Evolutionary conservation across 1,140 invertebrate species (phyloP).

Genomic region (Rhyzopertha dominica): DNA sequence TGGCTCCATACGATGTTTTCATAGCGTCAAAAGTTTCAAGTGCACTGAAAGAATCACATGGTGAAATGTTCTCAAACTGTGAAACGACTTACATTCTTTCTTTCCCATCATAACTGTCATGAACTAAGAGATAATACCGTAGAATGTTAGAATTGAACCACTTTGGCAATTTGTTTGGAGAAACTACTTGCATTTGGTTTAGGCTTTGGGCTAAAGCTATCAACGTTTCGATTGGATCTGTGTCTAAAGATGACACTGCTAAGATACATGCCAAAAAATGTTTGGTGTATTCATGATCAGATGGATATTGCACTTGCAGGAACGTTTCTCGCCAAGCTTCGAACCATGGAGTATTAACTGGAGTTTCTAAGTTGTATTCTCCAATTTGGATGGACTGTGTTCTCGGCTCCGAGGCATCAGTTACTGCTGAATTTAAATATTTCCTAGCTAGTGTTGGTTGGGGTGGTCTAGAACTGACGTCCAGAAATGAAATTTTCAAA

Average conservation of each 20-base stretch:
- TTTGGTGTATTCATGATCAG: constrained; percentile 93
- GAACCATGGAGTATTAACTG: constrained; percentile 86
- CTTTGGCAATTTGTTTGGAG: constrained; percentile 74
- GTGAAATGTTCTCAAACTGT: constrained; percentile 20
- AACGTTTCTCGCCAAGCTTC: constrained; percentile 93
- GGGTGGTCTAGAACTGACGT: constrained; percentile 75
- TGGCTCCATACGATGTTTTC: constrained; percentile 77
- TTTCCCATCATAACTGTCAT: constrained; percentile 57
- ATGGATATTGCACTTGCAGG: constrained; percentile 80
- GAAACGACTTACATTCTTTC: constrained; percentile 17
- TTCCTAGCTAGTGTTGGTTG: constrained; percentile 78
- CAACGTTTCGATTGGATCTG: constrained; percentile 74
- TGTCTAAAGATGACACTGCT: constrained; percentile 76
- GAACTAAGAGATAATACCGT: constrained; percentile 85
- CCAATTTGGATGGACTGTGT: constrained; percentile 51
- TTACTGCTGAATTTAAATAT: constrained; percentile 82
- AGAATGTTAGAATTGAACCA: constrained; percentile 86
- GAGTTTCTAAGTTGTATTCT: constrained; percentile 57
- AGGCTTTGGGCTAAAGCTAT: constrained; percentile 71
- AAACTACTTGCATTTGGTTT: constrained; percentile 68
- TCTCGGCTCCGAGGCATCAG: constrained; percentile 62
- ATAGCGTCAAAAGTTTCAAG: constrained; percentile 76
- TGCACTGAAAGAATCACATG: constrained; percentile 56
- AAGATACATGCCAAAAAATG: constrained; percentile 89
- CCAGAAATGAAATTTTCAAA: constrained; percentile 73